Conservation (phyloP, 2,888 invertebrate species). For the Nomada ferruginata region DNA sequence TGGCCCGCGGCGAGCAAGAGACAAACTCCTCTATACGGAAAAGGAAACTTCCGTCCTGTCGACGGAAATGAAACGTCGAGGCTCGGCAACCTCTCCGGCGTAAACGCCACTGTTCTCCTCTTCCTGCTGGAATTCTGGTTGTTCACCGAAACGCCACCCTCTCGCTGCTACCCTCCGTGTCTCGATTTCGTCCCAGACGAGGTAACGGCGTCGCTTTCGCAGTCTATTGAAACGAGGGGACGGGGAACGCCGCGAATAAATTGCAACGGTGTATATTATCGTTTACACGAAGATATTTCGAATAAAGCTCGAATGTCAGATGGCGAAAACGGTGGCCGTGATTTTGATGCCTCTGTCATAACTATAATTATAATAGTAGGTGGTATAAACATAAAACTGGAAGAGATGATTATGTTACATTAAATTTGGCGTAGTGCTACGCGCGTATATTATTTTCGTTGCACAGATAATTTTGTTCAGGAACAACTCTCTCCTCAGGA, state of each 20-base stretch:
- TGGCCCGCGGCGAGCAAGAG: constrained; percentile 58
- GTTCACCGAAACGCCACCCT: constrained; percentile 49
- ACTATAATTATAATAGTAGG: too few species aligned
- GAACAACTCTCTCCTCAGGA: background rate
- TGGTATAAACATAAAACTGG: too few species aligned
- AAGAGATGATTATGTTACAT: too few species aligned
- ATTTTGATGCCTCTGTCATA: too few species aligned
- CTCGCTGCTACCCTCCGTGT: constrained; percentile 1
- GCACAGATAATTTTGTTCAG: too few species aligned
- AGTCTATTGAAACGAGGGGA: constrained; percentile 37
- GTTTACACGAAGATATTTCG: constrained; percentile 22
- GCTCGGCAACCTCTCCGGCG: constrained; percentile 63
- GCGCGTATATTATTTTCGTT: too few species aligned
- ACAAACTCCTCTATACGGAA: constrained; percentile 65
- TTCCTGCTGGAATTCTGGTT: constrained; percentile 57
- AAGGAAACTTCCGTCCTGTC: constrained; percentile 71
- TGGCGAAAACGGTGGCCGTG: background rate
- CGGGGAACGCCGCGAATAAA: constrained; percentile 38
- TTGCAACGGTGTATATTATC: constrained; percentile 27
- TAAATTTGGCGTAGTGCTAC: too few species aligned
- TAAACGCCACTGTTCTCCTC: constrained; percentile 62
- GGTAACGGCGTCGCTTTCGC: constrained; percentile 24
- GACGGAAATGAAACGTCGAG: constrained; percentile 77
- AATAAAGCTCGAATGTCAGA: constrained; percentile 9
- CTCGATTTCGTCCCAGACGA: background rate